These are phyloP conservation scores for Teleogryllus oceanicus DNA, from an alignment of 2,888 invertebrate species.

Conservation along the genomic window DNA sequence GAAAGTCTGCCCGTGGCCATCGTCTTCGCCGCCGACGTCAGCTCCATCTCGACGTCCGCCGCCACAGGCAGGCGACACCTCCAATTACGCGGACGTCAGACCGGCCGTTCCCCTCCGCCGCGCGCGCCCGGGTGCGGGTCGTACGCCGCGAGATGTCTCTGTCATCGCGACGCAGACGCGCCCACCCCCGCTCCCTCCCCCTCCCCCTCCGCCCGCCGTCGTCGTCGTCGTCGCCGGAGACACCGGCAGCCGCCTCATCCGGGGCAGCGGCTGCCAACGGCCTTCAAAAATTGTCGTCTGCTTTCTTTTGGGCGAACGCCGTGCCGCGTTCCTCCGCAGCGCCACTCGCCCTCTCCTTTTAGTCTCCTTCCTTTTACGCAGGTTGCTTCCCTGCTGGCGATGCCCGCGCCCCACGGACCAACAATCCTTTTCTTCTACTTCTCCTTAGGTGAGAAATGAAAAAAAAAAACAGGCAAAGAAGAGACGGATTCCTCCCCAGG, in stretches of 20 bases:
- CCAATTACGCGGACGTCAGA: background rate
- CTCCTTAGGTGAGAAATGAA: constrained; percentile 18
- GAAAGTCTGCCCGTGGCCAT: background rate
- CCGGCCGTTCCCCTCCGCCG: too few species aligned
- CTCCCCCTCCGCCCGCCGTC: background rate
- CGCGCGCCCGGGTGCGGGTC: background rate
- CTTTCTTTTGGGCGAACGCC: background rate
- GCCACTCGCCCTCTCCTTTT: background rate
- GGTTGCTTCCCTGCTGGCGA: too few species aligned
- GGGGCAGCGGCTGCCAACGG: background rate
- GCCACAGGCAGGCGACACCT: background rate
- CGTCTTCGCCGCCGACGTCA: background rate
- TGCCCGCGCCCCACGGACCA: too few species aligned
- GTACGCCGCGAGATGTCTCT: constrained; percentile 5
- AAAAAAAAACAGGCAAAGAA: background rate
- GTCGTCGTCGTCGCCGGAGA: background rate
- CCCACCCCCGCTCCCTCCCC: background rate
- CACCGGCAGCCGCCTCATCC: background rate
- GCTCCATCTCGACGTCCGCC: background rate
- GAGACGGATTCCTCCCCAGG: background rate
- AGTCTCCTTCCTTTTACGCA: background rate
- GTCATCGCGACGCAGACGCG: background rate
- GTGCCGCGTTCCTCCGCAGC: background rate
- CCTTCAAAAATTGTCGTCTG: constrained; percentile 9
- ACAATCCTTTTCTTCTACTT: background rate